These are phyloP conservation scores for Colaptes auratus DNA, from an alignment of 2,113 vertebrate genomes.

Conservation along the genomic window DNA sequence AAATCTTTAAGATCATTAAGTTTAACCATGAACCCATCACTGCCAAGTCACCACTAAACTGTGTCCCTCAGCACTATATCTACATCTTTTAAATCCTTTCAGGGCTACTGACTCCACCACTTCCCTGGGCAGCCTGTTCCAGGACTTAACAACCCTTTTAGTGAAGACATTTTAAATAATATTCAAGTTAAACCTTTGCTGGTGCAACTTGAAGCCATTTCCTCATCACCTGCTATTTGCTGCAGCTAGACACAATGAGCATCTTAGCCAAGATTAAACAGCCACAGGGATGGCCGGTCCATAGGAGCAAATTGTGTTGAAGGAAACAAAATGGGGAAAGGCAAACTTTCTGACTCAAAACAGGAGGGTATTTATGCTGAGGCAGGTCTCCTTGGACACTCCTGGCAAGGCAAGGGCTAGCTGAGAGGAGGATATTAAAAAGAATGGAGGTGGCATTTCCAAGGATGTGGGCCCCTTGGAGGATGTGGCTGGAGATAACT, in stretches of 20 bases:
- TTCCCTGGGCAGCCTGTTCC: no score
- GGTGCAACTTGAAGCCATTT: no score
- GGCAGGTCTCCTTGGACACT: neutral
- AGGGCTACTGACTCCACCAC: no score
- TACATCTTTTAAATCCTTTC: no score
- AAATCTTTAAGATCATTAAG: no score
- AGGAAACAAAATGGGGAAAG: neutral
- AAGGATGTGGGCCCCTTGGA: neutral
- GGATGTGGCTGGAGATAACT: rapidly evolving
- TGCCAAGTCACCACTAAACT: no score
- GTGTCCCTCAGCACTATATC: no score
- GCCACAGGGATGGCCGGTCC: neutral
- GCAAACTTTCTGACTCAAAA: neutral
- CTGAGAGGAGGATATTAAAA: neutral
- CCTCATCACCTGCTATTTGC: neutral
- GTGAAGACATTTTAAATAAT: no score
- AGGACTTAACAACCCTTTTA: no score
- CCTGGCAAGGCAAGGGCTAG: neutral
- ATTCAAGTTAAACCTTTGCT: no score
- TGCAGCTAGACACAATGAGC: neutral
- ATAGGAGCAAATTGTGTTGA: neutral
- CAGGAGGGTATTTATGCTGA: neutral
- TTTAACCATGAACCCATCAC: no score
- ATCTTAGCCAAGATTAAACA: neutral
- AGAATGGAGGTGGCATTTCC: neutral